Base-by-base conservation (phyloP, 2,888 invertebrate species). In the Disparrhopalites patrizii region DNA sequence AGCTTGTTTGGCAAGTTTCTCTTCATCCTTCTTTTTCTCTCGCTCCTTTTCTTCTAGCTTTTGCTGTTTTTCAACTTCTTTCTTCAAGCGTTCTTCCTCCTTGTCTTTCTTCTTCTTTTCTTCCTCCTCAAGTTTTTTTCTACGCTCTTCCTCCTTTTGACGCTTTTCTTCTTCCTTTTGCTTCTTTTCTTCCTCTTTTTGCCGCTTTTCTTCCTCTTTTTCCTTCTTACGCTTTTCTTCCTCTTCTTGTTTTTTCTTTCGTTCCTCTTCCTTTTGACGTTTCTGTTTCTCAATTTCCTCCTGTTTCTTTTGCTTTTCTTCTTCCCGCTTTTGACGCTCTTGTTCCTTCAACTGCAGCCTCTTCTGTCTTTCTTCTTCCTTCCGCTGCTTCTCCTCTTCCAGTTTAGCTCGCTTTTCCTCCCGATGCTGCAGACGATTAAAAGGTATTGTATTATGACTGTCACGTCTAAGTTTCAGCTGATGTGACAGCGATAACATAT, bases 41-140 rank as follows among this genome's bases (percentile, higher is more conserved):
- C 63, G 54, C 62, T 86, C 82, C 56, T 68, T 70, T 65, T 74
- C 70, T 55, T 73, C 72, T 20, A 62, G 36, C 52, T 70, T 88
- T 75, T 86, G 85, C 60, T 81, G 81, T 73, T 85, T 85, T 73
- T 84, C 89, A 79, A 81, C 85, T 36, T 79, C 80, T 27, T 80
- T 79, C 70, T 83, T 82, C 70, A 82, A 81, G 67, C 81, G 81
- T 64, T 79, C 81, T 73, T 85, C 84, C 71, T 84, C 84, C 76
- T 85, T 84, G 51, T 83, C 67, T 76, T 82, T 84, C 76, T 79
- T 74, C 81, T 82, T 58, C 13, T 40, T 47, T 67, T 81, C 81
- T 63, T 79, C 81, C 73, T 85, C 84, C 72, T 84, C 84, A 47
- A 79, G 82, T 76, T 82, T 85, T 75, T 84, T 85, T 5, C 82